Base-by-base conservation (phyloP, 2,888 invertebrate genomes). In the Epinotia brunnichana region DNA sequence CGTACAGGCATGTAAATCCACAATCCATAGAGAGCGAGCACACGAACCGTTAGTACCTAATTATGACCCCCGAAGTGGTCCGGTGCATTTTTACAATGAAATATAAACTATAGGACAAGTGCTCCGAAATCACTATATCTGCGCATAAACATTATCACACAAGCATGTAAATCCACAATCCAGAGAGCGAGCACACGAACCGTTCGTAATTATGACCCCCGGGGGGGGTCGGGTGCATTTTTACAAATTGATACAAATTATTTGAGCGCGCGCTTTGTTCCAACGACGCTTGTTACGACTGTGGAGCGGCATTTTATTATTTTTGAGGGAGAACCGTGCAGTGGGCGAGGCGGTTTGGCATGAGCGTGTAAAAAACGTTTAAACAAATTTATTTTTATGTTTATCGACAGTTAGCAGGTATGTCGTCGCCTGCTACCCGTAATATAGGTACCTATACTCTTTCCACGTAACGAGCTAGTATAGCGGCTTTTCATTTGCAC, bases 181-280 rank as follows among this genome's bases (percentile, higher is more conserved):
- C n/a, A 15, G 9, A 24, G 10, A 5, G 39, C 21, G 39, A 24
- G 60, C 54, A 62, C 53, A 54, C 48, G 61, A 73, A 82, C 84
- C 84, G 83, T 79, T 85, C 80, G 88, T 90, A 90, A 90, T 91
- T 87, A 90, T 89, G 83, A 79, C 80, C 69, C 76, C 75, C 76
- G 79, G 81, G 80, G 83, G 83, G 85, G 81, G 87, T 86, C 85
- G 76, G 90, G 83, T 92, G 92, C 92, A 93, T 92, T 93, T 92
- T 93, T 92, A 91, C 92, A 93, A 92, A 93, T 93, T 92, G 92
- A 92, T 92, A 93, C 93, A 92, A 92, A 93, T 93, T 93, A 93
- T 92, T 92, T 91, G 91, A 92, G 92, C 90, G 91, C 88, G 89
- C 90, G 82, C 92, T 93, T 92, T 93, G 92, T 93, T 92, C 91